A percentile compares a stretch with the other conserved stretches of the same genome.
Evolutionary conservation across 2,797 vertebrate species (phyloP).

Genomic region (Vultur gryphus): DNA sequence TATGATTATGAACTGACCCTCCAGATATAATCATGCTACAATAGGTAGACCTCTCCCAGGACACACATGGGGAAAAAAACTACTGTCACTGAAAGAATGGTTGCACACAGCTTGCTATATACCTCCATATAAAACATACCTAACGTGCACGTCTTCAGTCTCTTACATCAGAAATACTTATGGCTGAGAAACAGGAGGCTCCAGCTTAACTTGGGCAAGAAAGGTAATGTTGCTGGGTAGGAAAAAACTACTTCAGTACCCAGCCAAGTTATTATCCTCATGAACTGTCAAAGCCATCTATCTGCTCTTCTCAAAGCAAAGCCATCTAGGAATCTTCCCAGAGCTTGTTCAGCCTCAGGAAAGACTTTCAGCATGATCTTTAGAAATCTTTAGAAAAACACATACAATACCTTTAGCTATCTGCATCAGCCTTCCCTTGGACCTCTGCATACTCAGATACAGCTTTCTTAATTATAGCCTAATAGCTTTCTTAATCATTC

Average conservation of each 20-base stretch:
- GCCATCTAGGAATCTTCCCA: background rate
- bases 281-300: background rate
- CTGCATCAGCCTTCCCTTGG: background rate
- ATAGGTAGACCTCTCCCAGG: background rate
- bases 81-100: background rate
- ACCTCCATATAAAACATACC: background rate
- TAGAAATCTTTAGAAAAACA: background rate
- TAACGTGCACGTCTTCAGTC: fast-evolving
- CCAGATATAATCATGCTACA: background rate
- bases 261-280: background rate
- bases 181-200: background rate
- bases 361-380: background rate
- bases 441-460: background rate
- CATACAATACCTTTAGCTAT: background rate
- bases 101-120: background rate
- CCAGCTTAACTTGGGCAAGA: background rate
- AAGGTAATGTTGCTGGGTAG: background rate
- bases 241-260: background rate
- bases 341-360: background rate
- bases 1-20: background rate
- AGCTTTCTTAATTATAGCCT: slow-evolving; percentile 35
- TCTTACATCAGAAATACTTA: background rate
- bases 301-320: background rate
- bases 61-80: background rate
- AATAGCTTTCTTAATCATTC: slow-evolving; percentile 10